Evolutionary conservation across 2,888 invertebrate genomes (phyloP), one percentile per base, ranked within the genome.

Genomic region (Lasioglossum zephyrum): DNA sequence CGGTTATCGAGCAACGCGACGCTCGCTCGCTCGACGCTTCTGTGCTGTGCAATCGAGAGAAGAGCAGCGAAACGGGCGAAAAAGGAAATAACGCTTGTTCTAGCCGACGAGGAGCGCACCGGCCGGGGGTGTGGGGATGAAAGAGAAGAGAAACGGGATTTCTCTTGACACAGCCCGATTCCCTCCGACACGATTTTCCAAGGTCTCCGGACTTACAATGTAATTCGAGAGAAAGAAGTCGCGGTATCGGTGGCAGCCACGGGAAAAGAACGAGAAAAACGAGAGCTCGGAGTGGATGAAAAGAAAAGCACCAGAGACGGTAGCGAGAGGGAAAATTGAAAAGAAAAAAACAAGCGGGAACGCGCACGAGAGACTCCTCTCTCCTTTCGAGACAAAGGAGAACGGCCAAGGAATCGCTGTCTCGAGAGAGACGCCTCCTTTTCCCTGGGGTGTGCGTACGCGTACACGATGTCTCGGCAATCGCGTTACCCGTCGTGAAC

Each of bases 131-230:
- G 39, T n/a, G 70, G 41, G 70, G 41, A n/a, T 1, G 39, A 41
- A 39, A 41, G 70, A 41, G 73, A 60, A 39, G 47, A 31, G 47
- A 63, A 63, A 63, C 60, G 36, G 47, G 74, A 73, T 79, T 82
- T 79, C 85, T 85, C 76, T 81, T 73, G 78, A 85, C 81, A 63
- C 82, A 78, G 85, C 80, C 85, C 81, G 81, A 81, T 86, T 85
- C 81, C 78, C 84, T 73, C 8, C 86, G 78, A 81, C 86, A 86
- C 82, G 86, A 79, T 85, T 85, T 76, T 74, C 85, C 85, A 82
- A 86, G 85, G 85, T 86, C 85, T 49, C 73, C 18, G 63, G 83
- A 70, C 78, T 85, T 79, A 73, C 86, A 47, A 79, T 79, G 86
- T 85, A 82, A 86, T 85, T 81, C 85, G 69, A 74, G 79, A 31